Evolutionary conservation across 2,797 vertebrate genomes (phyloP).

Genomic region (Champsocephalus gunnari): DNA sequence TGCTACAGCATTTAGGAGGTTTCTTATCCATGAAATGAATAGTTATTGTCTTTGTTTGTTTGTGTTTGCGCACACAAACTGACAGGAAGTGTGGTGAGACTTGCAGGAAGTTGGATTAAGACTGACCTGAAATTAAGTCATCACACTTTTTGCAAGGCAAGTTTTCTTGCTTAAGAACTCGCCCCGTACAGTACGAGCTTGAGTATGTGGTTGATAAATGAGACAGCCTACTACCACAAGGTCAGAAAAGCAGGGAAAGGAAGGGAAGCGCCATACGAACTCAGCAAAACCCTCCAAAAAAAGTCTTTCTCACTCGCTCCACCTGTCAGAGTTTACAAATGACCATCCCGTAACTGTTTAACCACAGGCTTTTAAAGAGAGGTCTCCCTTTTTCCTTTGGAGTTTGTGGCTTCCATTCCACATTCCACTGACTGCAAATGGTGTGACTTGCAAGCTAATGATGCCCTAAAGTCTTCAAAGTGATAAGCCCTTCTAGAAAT

Average conservation of each 20-base stretch:
- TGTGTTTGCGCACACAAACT: constrained; percentile 42
- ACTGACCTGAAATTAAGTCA: constrained; percentile 43
- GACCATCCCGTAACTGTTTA: constrained; percentile 40
- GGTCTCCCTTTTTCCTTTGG: constrained; percentile 47
- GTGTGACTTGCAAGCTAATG: constrained; percentile 40
- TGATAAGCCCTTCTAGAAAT: constrained; percentile 39
- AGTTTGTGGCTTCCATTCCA: constrained; percentile 52
- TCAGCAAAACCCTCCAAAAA: constrained; percentile 59
- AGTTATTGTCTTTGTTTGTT: constrained; percentile 66
- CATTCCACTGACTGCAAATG: constrained; percentile 56
- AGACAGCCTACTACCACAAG: constrained; percentile 36
- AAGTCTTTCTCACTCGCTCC: constrained; percentile 42
- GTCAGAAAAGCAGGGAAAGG: constrained; percentile 54
- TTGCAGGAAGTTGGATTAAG: constrained; percentile 55
- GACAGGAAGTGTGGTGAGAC: constrained; percentile 55
- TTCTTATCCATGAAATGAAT: constrained; percentile 42
- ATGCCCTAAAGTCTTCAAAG: constrained; percentile 39
- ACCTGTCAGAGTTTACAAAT: constrained; percentile 73
- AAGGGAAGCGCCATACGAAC: constrained; percentile 56
- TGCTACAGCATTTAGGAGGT: constrained; percentile 34
- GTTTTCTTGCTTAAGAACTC: constrained; percentile 7
- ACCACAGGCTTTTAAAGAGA: constrained; percentile 60
- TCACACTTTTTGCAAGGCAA: constrained; percentile 3
- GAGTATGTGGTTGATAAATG: constrained; percentile 47
- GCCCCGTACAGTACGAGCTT: constrained; percentile 13